These are phyloP conservation scores for Philaethria dido DNA, from an alignment of 2,888 invertebrate species.

Conservation along the genomic window DNA sequence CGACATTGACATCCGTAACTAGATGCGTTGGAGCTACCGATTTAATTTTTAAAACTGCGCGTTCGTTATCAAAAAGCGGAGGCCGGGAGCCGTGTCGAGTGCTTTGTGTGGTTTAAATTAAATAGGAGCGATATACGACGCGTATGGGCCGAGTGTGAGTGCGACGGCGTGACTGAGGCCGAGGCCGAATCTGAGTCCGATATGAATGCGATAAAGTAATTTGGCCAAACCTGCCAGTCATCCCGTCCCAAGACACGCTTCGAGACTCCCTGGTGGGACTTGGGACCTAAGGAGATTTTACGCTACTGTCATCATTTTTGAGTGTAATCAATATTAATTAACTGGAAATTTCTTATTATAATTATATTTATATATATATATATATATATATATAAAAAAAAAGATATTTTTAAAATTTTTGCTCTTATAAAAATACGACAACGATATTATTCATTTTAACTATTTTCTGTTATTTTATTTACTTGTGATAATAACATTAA, in stretches of 20 bases:
- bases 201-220: constrained; percentile 74
- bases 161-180: constrained; percentile 36
- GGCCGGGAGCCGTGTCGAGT: constrained; percentile 73
- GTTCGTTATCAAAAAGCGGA: constrained; percentile 69
- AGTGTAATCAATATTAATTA: constrained; percentile 11
- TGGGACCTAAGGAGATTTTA: background rate
- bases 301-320: background rate
- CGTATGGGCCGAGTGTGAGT: constrained; percentile 56
- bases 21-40: constrained; percentile 52
- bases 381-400: too few species aligned
- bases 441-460: too few species aligned
- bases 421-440: too few species aligned
- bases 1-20: constrained; percentile 58
- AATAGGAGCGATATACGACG: constrained; percentile 64
- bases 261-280: constrained; percentile 38
- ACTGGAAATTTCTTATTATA: too few species aligned
- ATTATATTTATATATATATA: background rate
- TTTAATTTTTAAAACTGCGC: constrained; percentile 62
- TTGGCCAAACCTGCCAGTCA: constrained; percentile 75
- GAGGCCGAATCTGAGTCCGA: constrained; percentile 52
- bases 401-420: background rate
- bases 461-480: too few species aligned
- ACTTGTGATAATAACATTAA: too few species aligned
- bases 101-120: constrained; percentile 80
- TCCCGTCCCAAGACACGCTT: constrained; percentile 49